Evolutionary conservation across 1,140 invertebrate genomes (phyloP).

Genomic region (Diabrotica virgifera): DNA sequence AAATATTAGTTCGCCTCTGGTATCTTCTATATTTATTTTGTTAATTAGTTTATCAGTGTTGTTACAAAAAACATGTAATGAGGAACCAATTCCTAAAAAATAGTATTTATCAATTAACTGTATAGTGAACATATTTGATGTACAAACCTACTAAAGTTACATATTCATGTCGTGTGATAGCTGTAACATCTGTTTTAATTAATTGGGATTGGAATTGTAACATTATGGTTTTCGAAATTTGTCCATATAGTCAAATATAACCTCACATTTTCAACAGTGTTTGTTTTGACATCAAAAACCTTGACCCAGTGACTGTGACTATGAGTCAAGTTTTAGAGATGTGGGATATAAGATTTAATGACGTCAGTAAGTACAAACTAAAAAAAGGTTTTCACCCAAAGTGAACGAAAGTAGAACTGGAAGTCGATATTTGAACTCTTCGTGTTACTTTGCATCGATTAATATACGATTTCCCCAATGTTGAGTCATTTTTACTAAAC

Average conservation of each 20-base stretch:
- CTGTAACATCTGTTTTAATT: constrained; percentile 50
- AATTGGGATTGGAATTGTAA: constrained; percentile 27
- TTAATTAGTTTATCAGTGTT: constrained; percentile 38
- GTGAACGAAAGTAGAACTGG: too few species aligned
- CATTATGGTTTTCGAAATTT: background rate
- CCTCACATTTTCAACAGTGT: background rate
- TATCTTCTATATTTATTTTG: constrained; percentile 46
- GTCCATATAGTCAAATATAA: background rate
- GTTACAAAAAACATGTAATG: constrained; percentile 45
- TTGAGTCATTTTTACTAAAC: too few species aligned
- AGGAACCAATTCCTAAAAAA: constrained; percentile 51
- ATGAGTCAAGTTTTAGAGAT: too few species aligned
- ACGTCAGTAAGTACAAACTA: too few species aligned
- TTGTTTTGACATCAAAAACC: background rate
- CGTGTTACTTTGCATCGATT: too few species aligned
- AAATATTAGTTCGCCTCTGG: constrained; percentile 51
- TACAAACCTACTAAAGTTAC: constrained; percentile 49
- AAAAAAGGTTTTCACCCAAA: too few species aligned
- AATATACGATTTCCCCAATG: too few species aligned
- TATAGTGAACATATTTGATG: constrained; percentile 1
- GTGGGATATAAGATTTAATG: too few species aligned
- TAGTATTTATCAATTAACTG: constrained; percentile 10
- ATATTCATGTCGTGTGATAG: constrained; percentile 46
- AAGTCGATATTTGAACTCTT: too few species aligned
- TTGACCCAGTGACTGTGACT: too few species aligned